Percentiles rank a stretch among this genome's conserved stretches.
Conservation (phyloP, 2,797 vertebrate species). For the Danio choprae region DNA sequence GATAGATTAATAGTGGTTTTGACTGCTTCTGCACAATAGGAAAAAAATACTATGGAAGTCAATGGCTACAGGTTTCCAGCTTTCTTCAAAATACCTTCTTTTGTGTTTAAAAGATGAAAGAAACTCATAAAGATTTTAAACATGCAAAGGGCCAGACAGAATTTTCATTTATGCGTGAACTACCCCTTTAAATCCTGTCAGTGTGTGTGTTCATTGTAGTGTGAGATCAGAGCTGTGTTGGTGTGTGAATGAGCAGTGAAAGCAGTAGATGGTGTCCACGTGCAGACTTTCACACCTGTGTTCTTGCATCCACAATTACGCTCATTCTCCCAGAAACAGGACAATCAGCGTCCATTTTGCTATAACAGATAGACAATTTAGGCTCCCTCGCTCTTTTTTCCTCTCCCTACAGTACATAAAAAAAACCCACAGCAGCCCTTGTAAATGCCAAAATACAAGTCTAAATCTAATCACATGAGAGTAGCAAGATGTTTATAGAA, state of each 20-base stretch:
- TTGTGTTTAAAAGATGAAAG: too few relatives aligned
- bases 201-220: not conserved
- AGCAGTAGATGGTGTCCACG: conserved; percentile 34
- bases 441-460: conserved; percentile 20
- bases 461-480: conserved; percentile 8
- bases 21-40: not conserved
- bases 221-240: not conserved
- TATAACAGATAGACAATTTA: not conserved
- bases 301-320: not conserved
- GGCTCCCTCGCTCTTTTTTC: not conserved
- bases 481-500: conserved; percentile 4
- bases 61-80: too few relatives aligned
- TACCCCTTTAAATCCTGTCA: too few relatives aligned
- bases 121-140: too few relatives aligned
- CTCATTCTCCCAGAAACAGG: conserved; percentile 13
- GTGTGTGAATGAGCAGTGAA: not conserved
- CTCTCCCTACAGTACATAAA: not conserved
- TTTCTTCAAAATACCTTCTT: too few relatives aligned
- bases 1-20: not conserved
- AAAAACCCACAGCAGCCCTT: not conserved
- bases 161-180: too few relatives aligned
- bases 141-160: too few relatives aligned
- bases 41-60: too few relatives aligned
- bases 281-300: conserved; percentile 29
- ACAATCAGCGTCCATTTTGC: conserved; percentile 5